Evolutionary conservation across 2,888 invertebrate genomes (phyloP).

Genomic region (Neuroscelio doddi): DNA sequence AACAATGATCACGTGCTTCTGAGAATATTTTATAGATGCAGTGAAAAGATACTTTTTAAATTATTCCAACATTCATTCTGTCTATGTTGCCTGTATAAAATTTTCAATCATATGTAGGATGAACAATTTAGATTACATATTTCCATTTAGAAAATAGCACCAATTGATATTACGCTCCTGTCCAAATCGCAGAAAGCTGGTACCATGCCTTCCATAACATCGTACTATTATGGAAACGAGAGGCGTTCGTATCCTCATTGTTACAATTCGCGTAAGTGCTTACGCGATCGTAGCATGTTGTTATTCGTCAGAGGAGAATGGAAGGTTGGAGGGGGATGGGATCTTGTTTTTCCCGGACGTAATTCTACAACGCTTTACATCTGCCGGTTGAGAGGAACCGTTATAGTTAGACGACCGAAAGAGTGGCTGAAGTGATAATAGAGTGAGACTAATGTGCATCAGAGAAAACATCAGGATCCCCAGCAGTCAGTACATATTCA

Average conservation of each 20-base stretch:
- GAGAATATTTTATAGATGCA: too few relatives aligned
- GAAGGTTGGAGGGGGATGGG: slow-evolving; percentile 37
- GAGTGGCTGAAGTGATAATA: slow-evolving; percentile 47
- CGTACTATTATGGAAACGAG: slow-evolving; percentile 18
- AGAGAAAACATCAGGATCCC: slow-evolving; percentile 54
- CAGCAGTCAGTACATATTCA: slow-evolving; percentile 9
- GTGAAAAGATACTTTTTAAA: too few relatives aligned
- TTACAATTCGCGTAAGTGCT: slow-evolving; percentile 46
- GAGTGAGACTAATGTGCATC: slow-evolving; percentile 52
- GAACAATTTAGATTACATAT: too few relatives aligned
- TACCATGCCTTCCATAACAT: slow-evolving; percentile 11
- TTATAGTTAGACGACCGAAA: slow-evolving; percentile 59
- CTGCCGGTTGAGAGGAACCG: slow-evolving; percentile 37
- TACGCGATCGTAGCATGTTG: slow-evolving; percentile 34
- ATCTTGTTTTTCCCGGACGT: slow-evolving; percentile 50
- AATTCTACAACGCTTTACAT: slow-evolving; percentile 36
- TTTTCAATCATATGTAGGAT: too few relatives aligned
- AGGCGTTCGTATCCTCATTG: slow-evolving; percentile 35
- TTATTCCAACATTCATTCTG: too few relatives aligned
- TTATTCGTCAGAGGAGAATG: too few relatives aligned
- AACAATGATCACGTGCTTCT: too few relatives aligned
- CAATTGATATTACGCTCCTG: slow-evolving; percentile 1
- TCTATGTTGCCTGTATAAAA: too few relatives aligned
- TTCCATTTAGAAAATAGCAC: not conserved
- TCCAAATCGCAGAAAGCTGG: slow-evolving; percentile 6